Conservation (phyloP, 2,888 invertebrate genomes). For the Hermaeophaga mercurialis region DNA sequence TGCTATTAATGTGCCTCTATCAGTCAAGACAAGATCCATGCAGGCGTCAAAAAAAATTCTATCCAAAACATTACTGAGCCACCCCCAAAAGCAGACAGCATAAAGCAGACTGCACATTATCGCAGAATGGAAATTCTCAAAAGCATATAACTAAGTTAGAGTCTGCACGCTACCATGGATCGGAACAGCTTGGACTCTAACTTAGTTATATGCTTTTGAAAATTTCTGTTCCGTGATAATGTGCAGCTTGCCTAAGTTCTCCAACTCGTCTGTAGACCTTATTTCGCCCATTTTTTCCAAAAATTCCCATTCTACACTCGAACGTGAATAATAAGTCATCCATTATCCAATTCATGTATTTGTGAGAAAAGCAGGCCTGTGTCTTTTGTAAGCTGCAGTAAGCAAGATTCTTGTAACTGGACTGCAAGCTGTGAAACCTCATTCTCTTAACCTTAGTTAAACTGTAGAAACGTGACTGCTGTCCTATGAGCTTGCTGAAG, state of each 20-base stretch:
- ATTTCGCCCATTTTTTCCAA: neutral
- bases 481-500: neutral
- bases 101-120: no score
- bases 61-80: neutral
- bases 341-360: conserved; percentile 3
- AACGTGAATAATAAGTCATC: neutral
- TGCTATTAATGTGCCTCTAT: conserved; percentile 2
- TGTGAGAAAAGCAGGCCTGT: neutral
- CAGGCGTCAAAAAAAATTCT: conserved; percentile 3
- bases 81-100: neutral
- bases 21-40: conserved; percentile 1
- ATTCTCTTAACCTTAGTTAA: neutral
- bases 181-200: no score
- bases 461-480: neutral
- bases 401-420: neutral
- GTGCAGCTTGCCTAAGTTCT: conserved; percentile 3
- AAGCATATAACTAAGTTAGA: no score
- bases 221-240: no score
- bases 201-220: no score
- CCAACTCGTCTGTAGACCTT: conserved; percentile 6
- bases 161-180: no score
- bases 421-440: neutral
- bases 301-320: conserved; percentile 2
- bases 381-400: conserved; percentile 5
- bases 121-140: no score